Percentiles rank a stretch among this genome's conserved stretches.
These are phyloP conservation scores for Cryptophagus acutangulus DNA, from an alignment of 2,888 invertebrate species.

Conservation along the genomic window DNA sequence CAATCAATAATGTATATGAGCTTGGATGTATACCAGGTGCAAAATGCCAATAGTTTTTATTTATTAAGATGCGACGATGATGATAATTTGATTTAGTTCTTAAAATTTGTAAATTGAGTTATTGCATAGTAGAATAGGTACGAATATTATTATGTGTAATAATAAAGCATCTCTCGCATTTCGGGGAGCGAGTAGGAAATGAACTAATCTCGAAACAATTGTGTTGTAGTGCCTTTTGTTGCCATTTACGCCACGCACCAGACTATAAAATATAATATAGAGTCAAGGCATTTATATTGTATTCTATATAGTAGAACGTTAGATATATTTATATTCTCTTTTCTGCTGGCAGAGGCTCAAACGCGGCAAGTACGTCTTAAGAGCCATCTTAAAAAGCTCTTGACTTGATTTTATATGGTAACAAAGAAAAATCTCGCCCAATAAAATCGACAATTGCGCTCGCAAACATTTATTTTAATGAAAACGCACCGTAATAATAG, in stretches of 20 bases:
- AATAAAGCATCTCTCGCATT: constrained; percentile 1
- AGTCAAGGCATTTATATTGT: not conserved
- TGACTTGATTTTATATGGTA: constrained; percentile 1
- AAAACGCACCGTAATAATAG: too few species aligned
- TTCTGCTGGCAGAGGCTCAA: too few species aligned
- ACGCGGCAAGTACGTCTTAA: not conserved
- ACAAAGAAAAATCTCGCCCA: constrained; percentile 1
- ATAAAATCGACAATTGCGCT: not conserved
- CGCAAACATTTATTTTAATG: too few species aligned
- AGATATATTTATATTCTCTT: not conserved
- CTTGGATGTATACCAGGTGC: too few species aligned
- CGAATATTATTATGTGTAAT: too few species aligned
- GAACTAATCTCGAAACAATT: constrained; percentile 1
- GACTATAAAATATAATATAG: constrained; percentile 1
- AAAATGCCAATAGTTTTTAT: too few species aligned
- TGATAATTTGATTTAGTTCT: too few species aligned
- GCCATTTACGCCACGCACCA: constrained; percentile 2
- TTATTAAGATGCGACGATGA: too few species aligned
- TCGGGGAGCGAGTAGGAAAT: not conserved
- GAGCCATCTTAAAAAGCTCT: constrained; percentile 1
- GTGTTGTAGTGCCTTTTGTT: constrained; percentile 2
- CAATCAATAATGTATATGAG: too few species aligned
- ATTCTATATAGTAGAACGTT: too few species aligned
- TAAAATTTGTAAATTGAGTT: too few species aligned
- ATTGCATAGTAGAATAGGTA: too few species aligned